Conservation (phyloP, 2,113 vertebrate genomes). For the Syrrhaptes paradoxus region DNA sequence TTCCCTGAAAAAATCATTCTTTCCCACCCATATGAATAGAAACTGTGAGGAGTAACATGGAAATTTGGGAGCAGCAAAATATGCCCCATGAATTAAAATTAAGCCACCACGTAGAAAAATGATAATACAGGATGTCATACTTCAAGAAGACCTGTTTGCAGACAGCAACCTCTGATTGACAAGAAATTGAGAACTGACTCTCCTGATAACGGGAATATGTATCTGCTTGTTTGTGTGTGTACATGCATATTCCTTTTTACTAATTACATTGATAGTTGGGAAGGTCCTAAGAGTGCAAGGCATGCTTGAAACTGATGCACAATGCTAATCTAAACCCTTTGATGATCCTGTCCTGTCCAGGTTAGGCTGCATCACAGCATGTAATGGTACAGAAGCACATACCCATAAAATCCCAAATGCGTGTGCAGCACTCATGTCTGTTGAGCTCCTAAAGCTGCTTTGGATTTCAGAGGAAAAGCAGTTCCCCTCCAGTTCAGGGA, state of each 20-base stretch:
- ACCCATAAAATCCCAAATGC: neutral
- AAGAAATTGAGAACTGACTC: neutral
- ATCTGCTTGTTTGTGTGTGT: neutral
- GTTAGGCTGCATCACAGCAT: neutral
- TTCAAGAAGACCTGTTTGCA: neutral
- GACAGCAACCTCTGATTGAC: neutral
- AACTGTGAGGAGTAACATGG: neutral
- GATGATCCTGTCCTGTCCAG: neutral
- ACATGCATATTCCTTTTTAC: neutral
- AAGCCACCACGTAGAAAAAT: neutral
- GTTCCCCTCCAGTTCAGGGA: neutral
- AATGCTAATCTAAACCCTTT: neutral
- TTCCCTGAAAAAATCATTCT: rapidly evolving
- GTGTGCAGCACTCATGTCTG: neutral
- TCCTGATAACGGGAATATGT: neutral
- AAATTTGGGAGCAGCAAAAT: neutral
- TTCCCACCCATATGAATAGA: neutral
- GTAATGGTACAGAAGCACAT: neutral
- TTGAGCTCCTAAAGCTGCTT: neutral
- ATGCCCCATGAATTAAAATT: neutral
- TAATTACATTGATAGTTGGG: neutral
- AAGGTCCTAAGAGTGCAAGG: neutral
- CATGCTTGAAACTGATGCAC: neutral
- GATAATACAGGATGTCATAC: neutral
- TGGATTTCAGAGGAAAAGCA: neutral